phyloP scores from a whole-genome alignment of 2,797 vertebrate species.

The Rhinoraja longicauda region DNA sequence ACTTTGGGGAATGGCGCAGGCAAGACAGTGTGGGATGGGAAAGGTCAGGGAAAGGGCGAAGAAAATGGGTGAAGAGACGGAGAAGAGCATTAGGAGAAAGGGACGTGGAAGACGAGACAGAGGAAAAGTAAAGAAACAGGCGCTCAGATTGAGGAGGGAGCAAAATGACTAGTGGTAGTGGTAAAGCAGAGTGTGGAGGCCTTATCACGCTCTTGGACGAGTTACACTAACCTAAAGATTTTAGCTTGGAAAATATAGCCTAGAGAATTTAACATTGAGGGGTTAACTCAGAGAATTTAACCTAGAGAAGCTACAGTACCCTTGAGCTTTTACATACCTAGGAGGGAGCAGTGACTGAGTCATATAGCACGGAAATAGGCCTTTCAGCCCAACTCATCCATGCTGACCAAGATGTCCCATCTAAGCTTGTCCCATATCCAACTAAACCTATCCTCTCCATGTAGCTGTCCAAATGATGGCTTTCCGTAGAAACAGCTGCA shows the following conservation, averaged over 20 bases:
- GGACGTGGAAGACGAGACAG: background rate
- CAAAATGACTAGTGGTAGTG: background rate
- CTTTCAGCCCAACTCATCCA: too few relatives aligned
- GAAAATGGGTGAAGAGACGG: too few relatives aligned
- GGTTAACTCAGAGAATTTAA: too few relatives aligned
- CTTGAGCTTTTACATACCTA: too few relatives aligned
- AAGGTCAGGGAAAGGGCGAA: background rate
- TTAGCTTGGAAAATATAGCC: too few relatives aligned
- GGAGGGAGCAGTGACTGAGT: background rate
- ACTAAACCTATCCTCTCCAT: too few relatives aligned
- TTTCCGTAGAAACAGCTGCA: background rate
- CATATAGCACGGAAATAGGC: too few relatives aligned
- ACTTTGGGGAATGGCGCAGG: background rate
- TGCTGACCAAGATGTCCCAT: too few relatives aligned
- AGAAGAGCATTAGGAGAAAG: background rate
- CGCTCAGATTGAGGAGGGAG: background rate
- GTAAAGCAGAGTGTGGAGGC: background rate
- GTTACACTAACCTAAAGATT: background rate
- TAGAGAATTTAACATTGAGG: too few relatives aligned
- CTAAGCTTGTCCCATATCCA: too few relatives aligned
- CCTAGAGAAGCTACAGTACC: too few relatives aligned
- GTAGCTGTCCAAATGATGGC: too few relatives aligned
- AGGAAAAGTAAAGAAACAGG: background rate
- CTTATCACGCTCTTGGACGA: background rate
- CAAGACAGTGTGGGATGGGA: background rate